These are phyloP conservation scores for Gambusia yucatana DNA, from an alignment of 2,797 vertebrate species.

Conservation along the genomic window DNA sequence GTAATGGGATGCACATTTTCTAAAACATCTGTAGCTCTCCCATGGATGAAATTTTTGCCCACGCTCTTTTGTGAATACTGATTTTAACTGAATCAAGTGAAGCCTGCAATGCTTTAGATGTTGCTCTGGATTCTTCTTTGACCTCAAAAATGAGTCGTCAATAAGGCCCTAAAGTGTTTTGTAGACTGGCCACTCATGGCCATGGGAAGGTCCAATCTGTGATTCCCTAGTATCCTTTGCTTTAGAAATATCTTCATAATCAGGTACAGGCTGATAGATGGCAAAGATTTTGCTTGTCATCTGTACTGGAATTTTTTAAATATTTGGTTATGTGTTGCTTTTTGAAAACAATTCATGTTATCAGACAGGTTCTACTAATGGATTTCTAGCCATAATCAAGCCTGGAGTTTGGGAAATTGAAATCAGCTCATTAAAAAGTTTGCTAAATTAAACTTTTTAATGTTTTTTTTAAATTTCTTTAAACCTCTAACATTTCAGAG, in stretches of 20 bases:
- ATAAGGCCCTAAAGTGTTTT: not conserved
- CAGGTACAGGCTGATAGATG: not conserved
- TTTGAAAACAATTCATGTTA: not conserved
- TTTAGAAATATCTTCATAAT: not conserved
- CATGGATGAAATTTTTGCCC: not conserved
- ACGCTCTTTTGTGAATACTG: not conserved
- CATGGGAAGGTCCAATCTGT: not conserved
- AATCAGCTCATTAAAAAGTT: not conserved
- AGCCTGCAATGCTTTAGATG: not conserved
- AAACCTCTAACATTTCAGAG: no score
- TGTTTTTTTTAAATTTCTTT: no score
- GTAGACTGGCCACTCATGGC: not conserved
- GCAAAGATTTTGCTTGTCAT: not conserved
- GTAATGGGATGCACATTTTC: not conserved
- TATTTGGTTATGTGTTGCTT: not conserved
- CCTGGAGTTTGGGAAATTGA: not conserved
- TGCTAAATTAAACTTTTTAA: not conserved
- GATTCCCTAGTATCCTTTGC: not conserved
- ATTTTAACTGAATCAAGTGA: not conserved
- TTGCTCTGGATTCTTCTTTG: not conserved
- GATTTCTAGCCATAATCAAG: not conserved
- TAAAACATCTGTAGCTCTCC: not conserved
- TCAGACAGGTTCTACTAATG: not conserved
- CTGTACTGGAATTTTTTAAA: not conserved
- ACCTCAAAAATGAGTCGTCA: not conserved